phyloP scores from a whole-genome alignment of 92 coral and sea anemone species.

The Heteractis magnifica region DNA sequence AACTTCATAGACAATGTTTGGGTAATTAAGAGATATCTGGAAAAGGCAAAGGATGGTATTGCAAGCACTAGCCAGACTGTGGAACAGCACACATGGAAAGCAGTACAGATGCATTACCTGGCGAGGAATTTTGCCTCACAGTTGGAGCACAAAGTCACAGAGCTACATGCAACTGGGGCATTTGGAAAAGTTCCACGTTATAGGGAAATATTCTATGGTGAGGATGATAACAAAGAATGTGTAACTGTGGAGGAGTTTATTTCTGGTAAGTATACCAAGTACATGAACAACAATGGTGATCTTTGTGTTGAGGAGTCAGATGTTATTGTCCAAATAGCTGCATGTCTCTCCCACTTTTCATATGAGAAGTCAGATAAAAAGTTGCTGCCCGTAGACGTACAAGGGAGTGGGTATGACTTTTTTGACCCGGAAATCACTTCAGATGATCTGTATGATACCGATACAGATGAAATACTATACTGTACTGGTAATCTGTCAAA shows the following conservation, averaged over 20 bases:
- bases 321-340: conserved; percentile 45
- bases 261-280: conserved; percentile 54
- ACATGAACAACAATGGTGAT: conserved; percentile 65
- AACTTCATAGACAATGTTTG: conserved; percentile 29
- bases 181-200: conserved; percentile 49
- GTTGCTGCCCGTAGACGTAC: conserved; percentile 60
- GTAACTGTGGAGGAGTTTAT: conserved; percentile 76
- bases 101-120: conserved; percentile 61
- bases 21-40: conserved; percentile 53
- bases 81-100: conserved; percentile 55
- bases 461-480: conserved; percentile 40
- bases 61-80: conserved; percentile 33
- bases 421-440: conserved; percentile 75
- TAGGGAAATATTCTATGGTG: conserved; percentile 50
- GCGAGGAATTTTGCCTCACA: conserved; percentile 58
- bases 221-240: conserved; percentile 38
- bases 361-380: conserved; percentile 57
- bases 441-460: conserved; percentile 29
- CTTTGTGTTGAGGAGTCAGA: conserved; percentile 33
- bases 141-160: conserved; percentile 35
- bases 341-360: conserved; percentile 62
- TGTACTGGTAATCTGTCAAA: conserved; percentile 48
- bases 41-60: conserved; percentile 36
- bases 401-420: conserved; percentile 55
- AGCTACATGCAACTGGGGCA: conserved; percentile 5